Evolutionary conservation across 2,888 invertebrate genomes (phyloP), one percentile per base, ranked within the genome.

Genomic region (Dolichopus griseipennis): DNA sequence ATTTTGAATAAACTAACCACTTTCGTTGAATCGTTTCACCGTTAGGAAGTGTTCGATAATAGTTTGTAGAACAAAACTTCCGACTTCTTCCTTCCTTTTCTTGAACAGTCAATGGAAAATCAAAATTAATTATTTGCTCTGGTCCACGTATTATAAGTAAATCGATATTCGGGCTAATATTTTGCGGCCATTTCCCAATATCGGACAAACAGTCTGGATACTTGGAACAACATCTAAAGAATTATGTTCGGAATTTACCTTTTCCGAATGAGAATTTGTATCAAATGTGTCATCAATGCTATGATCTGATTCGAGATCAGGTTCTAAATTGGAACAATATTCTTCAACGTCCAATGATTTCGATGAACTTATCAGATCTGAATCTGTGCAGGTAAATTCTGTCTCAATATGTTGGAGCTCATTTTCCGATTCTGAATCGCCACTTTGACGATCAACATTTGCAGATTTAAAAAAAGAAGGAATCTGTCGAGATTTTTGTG

Each of bases 21-120:
- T 61, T 18, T 18, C 22, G 64, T 34, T 64, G 33, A 34, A 34
- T 34, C 34, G 34, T 64, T 34, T 64, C 64, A 34, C 64, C 64
- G 34, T 64, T 64, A 64, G 64, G 64, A 33, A 64, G 64, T 64
- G 33, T 64, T 64, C 64, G 9, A 33, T 34, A 64, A 64, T 64
- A 64, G 64, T 64, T 64, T 64, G 33, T 34, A 34, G 34, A 34
- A 64, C 33, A 64, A 64, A 64, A 64, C 34, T 64, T 64, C 18
- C 64, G 12, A 64, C 34, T 64, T 64, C 64, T 64, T 34, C 64
- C 64, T 64, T 64, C 34, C 15, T 64, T 12, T 64, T 64, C 34
- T 34, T 64, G 34, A 64, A 64, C 34, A 64, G 37, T 10, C 12
- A 37, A 8, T 10, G 8, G 37, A 37, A 37, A 37, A 12, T 37